These are phyloP conservation scores for Falcunculus frontatus DNA, from an alignment of 2,113 vertebrate genomes.

Conservation along the genomic window DNA sequence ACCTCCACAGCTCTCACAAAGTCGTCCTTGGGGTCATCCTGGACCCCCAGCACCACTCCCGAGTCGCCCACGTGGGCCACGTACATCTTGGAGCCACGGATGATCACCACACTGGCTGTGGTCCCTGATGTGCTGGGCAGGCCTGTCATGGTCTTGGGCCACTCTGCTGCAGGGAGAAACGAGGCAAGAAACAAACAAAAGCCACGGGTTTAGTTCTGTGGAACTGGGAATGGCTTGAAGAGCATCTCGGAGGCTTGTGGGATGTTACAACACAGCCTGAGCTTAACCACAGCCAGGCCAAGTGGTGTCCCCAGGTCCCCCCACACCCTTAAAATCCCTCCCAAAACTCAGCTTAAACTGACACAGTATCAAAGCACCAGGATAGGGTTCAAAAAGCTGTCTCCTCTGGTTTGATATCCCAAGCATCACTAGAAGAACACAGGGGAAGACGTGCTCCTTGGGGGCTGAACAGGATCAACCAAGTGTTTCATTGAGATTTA, in stretches of 20 bases:
- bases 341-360: neutral
- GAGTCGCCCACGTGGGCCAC: slow-evolving; percentile 97
- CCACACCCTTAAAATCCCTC: accelerated
- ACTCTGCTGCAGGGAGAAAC: slow-evolving; percentile 81
- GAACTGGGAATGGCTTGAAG: neutral
- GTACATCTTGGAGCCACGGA: slow-evolving; percentile 91
- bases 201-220: neutral
- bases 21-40: slow-evolving; percentile 85
- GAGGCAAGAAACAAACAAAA: neutral
- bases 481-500: neutral
- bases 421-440: neutral
- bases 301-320: neutral
- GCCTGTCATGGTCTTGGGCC: slow-evolving; percentile 96
- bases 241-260: neutral
- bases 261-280: accelerated
- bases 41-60: slow-evolving; percentile 90
- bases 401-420: neutral
- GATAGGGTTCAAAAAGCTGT: accelerated
- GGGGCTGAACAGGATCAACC: neutral
- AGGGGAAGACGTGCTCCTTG: neutral
- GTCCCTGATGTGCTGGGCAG: slow-evolving; percentile 96
- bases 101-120: slow-evolving; percentile 93
- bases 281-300: neutral
- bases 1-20: slow-evolving; percentile 90
- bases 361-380: neutral